Evolutionary conservation across 2,797 vertebrate genomes (phyloP).

Genomic region (Pseudotriccus pelzelni): DNA sequence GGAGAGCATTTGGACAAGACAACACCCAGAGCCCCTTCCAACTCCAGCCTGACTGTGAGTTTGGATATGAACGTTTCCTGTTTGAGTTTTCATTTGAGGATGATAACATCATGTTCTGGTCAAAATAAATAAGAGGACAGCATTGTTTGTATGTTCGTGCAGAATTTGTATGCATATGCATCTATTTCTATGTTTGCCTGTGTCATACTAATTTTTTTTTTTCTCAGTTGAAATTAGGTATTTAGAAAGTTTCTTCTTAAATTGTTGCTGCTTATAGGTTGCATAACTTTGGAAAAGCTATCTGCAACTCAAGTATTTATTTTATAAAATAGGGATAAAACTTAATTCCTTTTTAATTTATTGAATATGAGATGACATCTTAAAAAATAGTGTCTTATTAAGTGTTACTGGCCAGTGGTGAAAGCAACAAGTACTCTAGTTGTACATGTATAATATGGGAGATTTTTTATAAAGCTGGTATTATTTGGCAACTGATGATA

Average conservation of each 20-base stretch:
- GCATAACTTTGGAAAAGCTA: not conserved
- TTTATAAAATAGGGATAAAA: not conserved
- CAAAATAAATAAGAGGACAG: not conserved
- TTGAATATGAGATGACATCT: not conserved
- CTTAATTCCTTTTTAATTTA: not conserved
- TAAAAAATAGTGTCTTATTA: accelerated
- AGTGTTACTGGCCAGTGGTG: not conserved
- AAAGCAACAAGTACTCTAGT: not conserved
- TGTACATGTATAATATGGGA: not conserved
- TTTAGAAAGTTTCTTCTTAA: not conserved
- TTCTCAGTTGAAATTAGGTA: not conserved
- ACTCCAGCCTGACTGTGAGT: not conserved
- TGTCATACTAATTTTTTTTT: not conserved
- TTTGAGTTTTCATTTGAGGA: not conserved
- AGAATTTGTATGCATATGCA: not conserved
- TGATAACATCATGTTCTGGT: not conserved
- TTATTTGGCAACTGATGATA: not conserved
- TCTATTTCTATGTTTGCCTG: not conserved
- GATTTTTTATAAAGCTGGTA: not conserved
- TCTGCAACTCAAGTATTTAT: not conserved
- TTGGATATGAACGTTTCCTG: accelerated
- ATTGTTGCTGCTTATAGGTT: not conserved
- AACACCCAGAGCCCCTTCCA: not conserved
- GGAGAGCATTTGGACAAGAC: not conserved
- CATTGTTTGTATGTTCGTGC: not conserved